A percentile compares a stretch with the other conserved stretches of the same genome.
Evolutionary conservation across 2,797 vertebrate species (phyloP).

Genomic region (Antrozous pallidus): DNA sequence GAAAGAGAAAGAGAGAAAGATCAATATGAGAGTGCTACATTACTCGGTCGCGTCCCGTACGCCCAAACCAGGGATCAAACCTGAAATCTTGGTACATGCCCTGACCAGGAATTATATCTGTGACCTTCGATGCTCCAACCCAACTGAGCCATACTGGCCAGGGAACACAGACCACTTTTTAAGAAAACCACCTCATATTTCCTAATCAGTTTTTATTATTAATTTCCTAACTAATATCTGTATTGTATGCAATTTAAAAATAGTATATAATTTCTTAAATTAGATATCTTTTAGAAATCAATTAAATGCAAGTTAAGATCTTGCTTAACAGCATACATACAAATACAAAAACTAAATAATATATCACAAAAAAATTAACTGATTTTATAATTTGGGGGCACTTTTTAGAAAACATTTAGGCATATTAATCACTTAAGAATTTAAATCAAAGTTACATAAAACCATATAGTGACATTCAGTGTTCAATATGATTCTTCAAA

Average conservation of each 20-base stretch:
- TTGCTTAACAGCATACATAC: not conserved
- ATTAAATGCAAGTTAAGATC: conserved; percentile 31
- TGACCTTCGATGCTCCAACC: not conserved
- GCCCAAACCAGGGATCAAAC: not conserved
- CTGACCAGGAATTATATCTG: not conserved
- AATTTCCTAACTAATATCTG: not conserved
- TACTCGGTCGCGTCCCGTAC: not conserved
- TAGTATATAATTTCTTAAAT: conserved; percentile 14
- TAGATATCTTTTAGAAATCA: conserved; percentile 49
- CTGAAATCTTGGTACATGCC: not conserved
- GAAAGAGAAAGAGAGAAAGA: not conserved
- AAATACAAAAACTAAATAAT: conserved; percentile 43
- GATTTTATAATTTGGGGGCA: not conserved
- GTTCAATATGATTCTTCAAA: conserved; percentile 36
- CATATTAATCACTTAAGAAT: conserved; percentile 36
- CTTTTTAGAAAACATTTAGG: conserved; percentile 24
- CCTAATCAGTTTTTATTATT: not conserved
- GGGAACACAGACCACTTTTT: conserved; percentile 21
- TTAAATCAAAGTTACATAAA: conserved; percentile 36
- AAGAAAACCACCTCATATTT: conserved; percentile 43
- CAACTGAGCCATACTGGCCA: not conserved
- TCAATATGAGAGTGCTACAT: not conserved
- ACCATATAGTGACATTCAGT: not conserved
- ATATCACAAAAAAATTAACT: conserved; percentile 9
- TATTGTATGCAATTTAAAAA: not conserved